Evolutionary conservation across 2,797 vertebrate genomes (phyloP), one percentile per base, ranked within the genome.

Genomic region (Paedocypris micromegethes): DNA sequence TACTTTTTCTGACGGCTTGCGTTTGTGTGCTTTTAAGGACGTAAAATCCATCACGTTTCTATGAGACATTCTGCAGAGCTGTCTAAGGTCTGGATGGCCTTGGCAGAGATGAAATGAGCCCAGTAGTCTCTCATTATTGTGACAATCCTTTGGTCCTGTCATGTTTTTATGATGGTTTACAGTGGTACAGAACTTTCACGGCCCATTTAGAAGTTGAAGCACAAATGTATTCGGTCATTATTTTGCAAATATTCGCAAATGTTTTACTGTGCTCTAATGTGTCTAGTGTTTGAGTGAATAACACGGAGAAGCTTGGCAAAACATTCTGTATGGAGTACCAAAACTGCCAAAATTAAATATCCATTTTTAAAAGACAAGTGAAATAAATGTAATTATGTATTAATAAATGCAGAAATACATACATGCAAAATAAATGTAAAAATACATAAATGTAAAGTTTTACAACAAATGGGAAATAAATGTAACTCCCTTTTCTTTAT

Each of bases 211-310:
- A 58, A 63, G 70, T 71, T 78, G 75, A 70, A 44, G 64, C 62
- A 60, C 23, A 78, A 80, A 77, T 82, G 86, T 82, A 83, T 86
- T 81, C 79, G 77, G 64, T 68, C 78, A 70, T 78, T 72, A 76
- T 68, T 58, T 64, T 72, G 66, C 40, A 65, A 75, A 71, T 53
- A 48, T 69, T 69, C 71, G 57, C 58, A 43, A 40, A n/a, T 57
- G 39, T 42, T 66, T 54, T 23, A 23, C 23, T 23, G 1, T 23
- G 23, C 23, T 23, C 23, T 23, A 23, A 23, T 23, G 23, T 23
- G 23, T 23, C 23, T 23, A 23, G 23, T 23, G 23, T 23, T 23
- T 23, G 23, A 23, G 23, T 23, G 23, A 23, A 23, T 23, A 23
- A 23, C 23, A 1, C 23, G 23, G 23, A 23, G 23, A 23, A 23